These are phyloP conservation scores for Ditylenchus weischeri DNA, from an alignment of 2,888 invertebrate species.

Conservation along the genomic window DNA sequence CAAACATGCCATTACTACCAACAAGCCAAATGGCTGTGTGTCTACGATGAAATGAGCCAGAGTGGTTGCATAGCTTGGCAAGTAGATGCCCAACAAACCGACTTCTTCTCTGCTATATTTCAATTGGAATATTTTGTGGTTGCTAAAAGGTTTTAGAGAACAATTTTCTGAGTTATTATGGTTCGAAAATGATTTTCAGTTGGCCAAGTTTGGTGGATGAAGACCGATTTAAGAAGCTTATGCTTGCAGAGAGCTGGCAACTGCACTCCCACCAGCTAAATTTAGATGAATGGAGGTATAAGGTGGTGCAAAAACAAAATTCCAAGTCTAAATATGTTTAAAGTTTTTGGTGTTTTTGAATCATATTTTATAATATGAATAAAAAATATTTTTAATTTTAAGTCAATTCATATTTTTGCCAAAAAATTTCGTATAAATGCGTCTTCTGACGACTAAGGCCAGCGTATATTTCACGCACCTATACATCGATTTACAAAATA, in stretches of 20 bases:
- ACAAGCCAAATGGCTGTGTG: conserved; percentile 11
- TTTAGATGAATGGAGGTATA: conserved; percentile 25
- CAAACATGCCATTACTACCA: neutral
- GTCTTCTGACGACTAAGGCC: too few species aligned
- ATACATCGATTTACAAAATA: too few species aligned
- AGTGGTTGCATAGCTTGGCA: neutral
- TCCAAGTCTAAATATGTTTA: too few species aligned
- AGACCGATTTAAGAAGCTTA: conserved; percentile 11
- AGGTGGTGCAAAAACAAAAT: neutral
- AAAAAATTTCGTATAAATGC: too few species aligned
- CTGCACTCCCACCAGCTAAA: conserved; percentile 20
- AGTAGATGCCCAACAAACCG: neutral
- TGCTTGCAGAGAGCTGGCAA: conserved; percentile 18
- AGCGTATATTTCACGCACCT: too few species aligned
- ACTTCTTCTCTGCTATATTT: neutral
- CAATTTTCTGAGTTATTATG: neutral
- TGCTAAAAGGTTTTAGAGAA: neutral
- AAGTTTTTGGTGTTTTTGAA: too few species aligned
- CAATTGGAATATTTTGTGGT: neutral
- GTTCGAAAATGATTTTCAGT: conserved; percentile 1
- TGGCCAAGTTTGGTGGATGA: conserved; percentile 15
- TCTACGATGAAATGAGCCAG: neutral
- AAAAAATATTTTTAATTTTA: too few species aligned
- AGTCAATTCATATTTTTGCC: too few species aligned
- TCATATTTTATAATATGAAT: too few species aligned